phyloP scores from a whole-genome alignment of 1,140 invertebrate genomes.

The Drosophila pseudoobscura region DNA sequence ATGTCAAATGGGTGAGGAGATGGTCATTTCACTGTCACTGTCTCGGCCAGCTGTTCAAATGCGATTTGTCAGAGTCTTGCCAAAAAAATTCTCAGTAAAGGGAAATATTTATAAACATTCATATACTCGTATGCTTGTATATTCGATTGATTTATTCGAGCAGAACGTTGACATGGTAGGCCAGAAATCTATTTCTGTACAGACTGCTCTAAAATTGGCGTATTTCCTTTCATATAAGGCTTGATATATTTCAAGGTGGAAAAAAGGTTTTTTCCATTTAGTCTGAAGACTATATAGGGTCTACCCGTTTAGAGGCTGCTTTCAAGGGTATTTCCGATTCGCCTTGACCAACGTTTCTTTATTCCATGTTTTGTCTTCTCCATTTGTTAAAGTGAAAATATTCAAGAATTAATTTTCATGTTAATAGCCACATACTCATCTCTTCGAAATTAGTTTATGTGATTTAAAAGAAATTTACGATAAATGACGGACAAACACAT shows the following conservation, averaged over 20 bases:
- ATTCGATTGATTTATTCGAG: slow-evolving; percentile 59
- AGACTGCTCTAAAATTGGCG: slow-evolving; percentile 7
- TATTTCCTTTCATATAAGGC: no score
- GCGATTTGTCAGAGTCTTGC: slow-evolving; percentile 60
- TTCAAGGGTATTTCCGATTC: slow-evolving; percentile 40
- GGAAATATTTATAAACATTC: slow-evolving; percentile 2
- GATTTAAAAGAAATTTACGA: slow-evolving; percentile 46
- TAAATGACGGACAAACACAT: slow-evolving; percentile 8
- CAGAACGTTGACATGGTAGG: slow-evolving; percentile 33
- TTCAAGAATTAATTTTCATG: slow-evolving; percentile 60
- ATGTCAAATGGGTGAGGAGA: slow-evolving; percentile 52
- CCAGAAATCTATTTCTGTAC: slow-evolving; percentile 19
- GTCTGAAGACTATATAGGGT: no score
- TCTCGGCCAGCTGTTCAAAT: slow-evolving; percentile 43
- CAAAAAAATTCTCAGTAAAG: not conserved
- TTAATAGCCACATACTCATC: slow-evolving; percentile 65
- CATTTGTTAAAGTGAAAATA: slow-evolving; percentile 46
- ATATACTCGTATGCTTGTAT: slow-evolving; percentile 9
- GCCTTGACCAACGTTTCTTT: not conserved
- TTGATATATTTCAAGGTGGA: no score
- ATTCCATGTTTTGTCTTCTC: slow-evolving; percentile 11
- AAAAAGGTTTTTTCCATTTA: not conserved
- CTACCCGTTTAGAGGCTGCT: not conserved
- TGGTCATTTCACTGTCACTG: slow-evolving; percentile 42
- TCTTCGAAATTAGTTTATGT: slow-evolving; percentile 49